A percentile compares a stretch with the other conserved stretches of the same genome.
phyloP scores from a whole-genome alignment of 2,888 invertebrate species.

The Diadromus collaris region DNA sequence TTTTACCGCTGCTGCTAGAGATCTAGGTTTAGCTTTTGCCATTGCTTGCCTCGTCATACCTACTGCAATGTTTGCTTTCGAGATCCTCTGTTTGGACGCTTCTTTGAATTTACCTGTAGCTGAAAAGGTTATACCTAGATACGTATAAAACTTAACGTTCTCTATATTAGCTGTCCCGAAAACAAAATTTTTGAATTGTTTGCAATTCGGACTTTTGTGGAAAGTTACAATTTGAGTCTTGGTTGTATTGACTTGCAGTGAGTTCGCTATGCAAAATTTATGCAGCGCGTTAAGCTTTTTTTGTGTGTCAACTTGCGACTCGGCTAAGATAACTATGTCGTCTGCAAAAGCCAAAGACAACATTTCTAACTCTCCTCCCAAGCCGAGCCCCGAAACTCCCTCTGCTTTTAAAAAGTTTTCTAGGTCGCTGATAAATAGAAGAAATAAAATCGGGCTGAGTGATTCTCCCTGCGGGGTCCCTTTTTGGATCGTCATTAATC shows the following conservation, averaged over 20 bases:
- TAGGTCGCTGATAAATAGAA: conserved; percentile 9
- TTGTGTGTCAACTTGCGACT: conserved; percentile 11
- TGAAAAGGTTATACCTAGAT: not conserved
- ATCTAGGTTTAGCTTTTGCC: too few relatives aligned
- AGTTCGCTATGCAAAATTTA: conserved; percentile 15
- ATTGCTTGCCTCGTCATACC: not conserved
- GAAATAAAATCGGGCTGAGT: conserved; percentile 27
- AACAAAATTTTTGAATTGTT: not conserved
- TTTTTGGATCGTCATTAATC: not conserved
- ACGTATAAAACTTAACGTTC: not conserved
- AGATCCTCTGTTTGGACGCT: not conserved
- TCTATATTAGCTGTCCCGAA: not conserved
- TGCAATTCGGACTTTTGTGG: not conserved
- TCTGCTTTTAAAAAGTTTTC: not conserved
- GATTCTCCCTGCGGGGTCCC: conserved; percentile 29
- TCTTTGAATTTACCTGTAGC: not conserved
- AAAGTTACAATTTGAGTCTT: too few relatives aligned
- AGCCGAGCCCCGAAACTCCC: conserved; percentile 1
- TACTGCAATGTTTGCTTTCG: not conserved
- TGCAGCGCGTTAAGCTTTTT: conserved; percentile 15
- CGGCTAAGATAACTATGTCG: conserved; percentile 32
- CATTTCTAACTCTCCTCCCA: conserved; percentile 7
- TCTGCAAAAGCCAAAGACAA: conserved; percentile 29
- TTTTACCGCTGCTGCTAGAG: too few relatives aligned
- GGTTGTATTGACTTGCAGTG: conserved; percentile 15